These are phyloP conservation scores for Gallinago undulata DNA, from an alignment of 2,113 vertebrate genomes.

Conservation along the genomic window DNA sequence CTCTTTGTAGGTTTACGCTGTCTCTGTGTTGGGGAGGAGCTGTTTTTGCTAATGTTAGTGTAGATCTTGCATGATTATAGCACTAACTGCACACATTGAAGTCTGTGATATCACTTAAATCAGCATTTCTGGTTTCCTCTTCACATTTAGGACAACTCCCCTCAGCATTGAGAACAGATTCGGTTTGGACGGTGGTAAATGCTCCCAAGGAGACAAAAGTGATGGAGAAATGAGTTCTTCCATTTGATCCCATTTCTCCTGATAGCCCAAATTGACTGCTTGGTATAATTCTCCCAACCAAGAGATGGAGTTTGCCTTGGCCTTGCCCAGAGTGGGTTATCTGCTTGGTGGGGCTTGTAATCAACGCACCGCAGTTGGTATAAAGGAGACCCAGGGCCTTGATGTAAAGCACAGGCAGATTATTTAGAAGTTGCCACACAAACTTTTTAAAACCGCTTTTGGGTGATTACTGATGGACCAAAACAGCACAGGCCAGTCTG, in stretches of 20 bases:
- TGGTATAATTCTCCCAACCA: neutral
- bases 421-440: neutral
- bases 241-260: neutral
- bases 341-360: neutral
- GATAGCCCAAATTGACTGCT: neutral
- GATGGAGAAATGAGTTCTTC: neutral
- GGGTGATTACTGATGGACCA: neutral
- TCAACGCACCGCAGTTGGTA: too few relatives aligned
- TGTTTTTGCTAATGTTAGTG: neutral
- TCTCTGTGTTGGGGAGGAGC: neutral
- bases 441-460: neutral
- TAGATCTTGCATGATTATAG: neutral
- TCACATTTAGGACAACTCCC: neutral
- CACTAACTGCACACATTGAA: rapidly evolving
- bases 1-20: neutral
- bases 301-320: neutral
- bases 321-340: neutral
- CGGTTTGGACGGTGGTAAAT: neutral
- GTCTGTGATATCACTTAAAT: neutral
- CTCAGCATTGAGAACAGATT: neutral
- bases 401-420: neutral
- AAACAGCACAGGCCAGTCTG: neutral
- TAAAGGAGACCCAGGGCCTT: neutral
- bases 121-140: neutral
- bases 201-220: neutral